phyloP scores from a whole-genome alignment of 1,140 invertebrate species.

The Hylyphantes graminicola region DNA sequence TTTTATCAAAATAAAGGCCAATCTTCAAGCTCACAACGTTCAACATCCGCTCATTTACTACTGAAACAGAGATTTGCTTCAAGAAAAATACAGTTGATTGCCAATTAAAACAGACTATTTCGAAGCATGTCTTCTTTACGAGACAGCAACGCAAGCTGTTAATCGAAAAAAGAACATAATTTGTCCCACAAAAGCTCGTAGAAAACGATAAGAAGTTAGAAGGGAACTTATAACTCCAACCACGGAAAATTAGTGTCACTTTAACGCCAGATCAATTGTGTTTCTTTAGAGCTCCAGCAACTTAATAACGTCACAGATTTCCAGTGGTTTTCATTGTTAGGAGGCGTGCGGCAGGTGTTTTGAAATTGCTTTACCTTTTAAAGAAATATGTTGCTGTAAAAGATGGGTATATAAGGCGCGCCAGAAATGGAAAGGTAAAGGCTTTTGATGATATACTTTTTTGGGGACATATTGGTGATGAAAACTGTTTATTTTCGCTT shows the following conservation, averaged over 20 bases:
- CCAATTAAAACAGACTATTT: conserved; percentile 27
- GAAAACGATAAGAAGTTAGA: conserved; percentile 6
- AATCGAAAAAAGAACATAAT: conserved; percentile 7
- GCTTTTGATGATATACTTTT: neutral
- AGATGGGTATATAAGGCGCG: neutral
- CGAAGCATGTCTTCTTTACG: neutral
- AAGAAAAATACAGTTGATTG: conserved; percentile 2
- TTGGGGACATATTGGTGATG: neutral
- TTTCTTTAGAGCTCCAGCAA: conserved; percentile 6
- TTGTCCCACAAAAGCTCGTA: neutral
- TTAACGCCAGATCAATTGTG: conserved; percentile 47
- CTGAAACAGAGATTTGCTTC: neutral
- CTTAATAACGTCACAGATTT: conserved; percentile 48
- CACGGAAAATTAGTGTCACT: conserved; percentile 43
- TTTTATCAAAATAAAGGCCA: no score
- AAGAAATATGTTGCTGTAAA: conserved; percentile 1
- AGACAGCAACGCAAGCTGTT: conserved; percentile 31
- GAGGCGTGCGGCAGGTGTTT: conserved; percentile 31
- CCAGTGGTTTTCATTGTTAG: conserved; percentile 22
- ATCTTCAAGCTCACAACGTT: no score
- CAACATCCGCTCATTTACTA: no score
- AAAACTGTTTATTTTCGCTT: conserved; percentile 1
- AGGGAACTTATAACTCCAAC: conserved; percentile 9
- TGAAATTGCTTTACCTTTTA: conserved; percentile 39
- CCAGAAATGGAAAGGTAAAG: neutral